Evolutionary conservation across 2,113 vertebrate genomes (phyloP), one percentile per base, ranked within the genome.

Genomic region (Nipponia nippon): DNA sequence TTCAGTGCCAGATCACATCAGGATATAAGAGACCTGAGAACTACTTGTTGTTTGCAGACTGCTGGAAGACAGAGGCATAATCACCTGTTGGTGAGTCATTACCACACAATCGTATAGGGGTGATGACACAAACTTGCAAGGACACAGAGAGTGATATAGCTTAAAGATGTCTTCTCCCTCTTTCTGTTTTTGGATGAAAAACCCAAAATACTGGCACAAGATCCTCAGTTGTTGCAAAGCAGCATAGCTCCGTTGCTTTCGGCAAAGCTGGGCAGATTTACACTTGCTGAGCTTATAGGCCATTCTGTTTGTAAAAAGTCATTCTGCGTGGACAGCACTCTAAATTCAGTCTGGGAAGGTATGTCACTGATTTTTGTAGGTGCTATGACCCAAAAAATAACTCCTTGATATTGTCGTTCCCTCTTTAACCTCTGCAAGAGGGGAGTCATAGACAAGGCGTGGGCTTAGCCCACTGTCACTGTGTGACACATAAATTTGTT

Each of bases 31-130:
- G 44, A 89, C 61, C 47, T 49, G 91, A 87, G 61, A 80, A 91
- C 40, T 80, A 16, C 53, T 76, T 79, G 9, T 58, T 79, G 88
- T 91, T 95, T 93, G 81, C 83, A 83, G 77, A 38, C 69, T 76
- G 77, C 34, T 93, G 56, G 63, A 90, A 79, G 50, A 91, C 38
- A 82, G 73, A 92, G 27, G 63, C 5, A 3, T 61, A 56, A 77
- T 95, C 88, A 61, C 77, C 83, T 50, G 34, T 61, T 83, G 91
- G 40, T 96, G 87, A 95, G 77, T 96, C 89, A 95, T 53, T 92
- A 40, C 69, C 65, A 85, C 69, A 58, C 63, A 58, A n/a, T 83
- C 2, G 0, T 13, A 61, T 26, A 36, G 23, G 26, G 56, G 27
- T 63, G 80, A 93, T 71, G 69, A 82, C 50, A 83, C 61, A 87